Conservation (phyloP, 2,113 vertebrate species). For the Hydrochoerus hydrochaeris region DNA sequence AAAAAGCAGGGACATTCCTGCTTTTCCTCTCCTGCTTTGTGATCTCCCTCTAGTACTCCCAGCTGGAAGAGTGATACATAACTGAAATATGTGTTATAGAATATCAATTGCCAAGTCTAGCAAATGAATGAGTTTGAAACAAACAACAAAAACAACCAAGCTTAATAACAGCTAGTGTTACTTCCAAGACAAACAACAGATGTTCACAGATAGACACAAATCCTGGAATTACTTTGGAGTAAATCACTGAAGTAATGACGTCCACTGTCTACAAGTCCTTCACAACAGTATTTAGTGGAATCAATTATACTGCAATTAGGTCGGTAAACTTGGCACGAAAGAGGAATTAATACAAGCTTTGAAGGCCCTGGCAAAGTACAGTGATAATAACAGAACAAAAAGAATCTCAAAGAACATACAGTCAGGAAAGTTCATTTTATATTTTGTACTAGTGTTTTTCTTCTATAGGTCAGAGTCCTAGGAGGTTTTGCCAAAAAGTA, state of each 20-base stretch:
- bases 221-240: not conserved
- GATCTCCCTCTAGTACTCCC: not conserved
- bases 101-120: not conserved
- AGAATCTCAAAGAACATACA: not conserved
- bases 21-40: not conserved
- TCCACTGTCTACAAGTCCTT: not conserved
- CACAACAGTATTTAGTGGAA: not conserved
- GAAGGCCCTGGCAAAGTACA: not conserved
- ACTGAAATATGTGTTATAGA: not conserved
- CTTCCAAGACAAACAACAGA: not conserved
- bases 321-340: not conserved
- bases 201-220: not conserved
- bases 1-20: not conserved
- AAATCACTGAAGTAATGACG: not conserved
- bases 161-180: not conserved
- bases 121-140: not conserved
- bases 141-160: not conserved
- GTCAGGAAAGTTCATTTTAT: not conserved
- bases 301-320: not conserved
- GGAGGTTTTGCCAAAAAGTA: not conserved
- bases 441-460: not conserved
- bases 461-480: not conserved
- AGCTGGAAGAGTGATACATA: not conserved
- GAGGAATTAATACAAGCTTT: not conserved
- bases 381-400: not conserved